Evolutionary conservation across 2,797 vertebrate genomes (phyloP).

Genomic region (Alectoris magna): DNA sequence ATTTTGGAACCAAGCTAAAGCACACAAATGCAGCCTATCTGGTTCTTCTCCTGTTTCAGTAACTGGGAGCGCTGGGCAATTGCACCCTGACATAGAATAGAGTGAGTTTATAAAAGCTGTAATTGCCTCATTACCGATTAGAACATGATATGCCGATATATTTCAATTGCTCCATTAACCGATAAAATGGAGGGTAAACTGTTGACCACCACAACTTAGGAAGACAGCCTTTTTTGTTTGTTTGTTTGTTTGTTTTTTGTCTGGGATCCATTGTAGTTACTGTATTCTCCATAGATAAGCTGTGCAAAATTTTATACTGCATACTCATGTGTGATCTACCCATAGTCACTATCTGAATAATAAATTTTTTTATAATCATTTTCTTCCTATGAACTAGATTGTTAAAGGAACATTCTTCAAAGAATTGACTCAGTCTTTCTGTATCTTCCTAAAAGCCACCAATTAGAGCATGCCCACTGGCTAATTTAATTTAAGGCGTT

Average conservation of each 20-base stretch:
- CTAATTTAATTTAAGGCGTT: not conserved
- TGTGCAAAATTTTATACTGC: not conserved
- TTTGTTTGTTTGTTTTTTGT: no score
- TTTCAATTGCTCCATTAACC: not conserved
- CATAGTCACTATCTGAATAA: not conserved
- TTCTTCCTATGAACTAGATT: not conserved
- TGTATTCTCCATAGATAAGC: no score
- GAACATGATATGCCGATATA: not conserved
- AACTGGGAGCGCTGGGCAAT: not conserved
- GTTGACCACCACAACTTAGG: not conserved
- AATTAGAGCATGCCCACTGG: not conserved
- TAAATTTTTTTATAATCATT: not conserved
- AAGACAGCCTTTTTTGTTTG: not conserved
- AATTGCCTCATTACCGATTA: not conserved
- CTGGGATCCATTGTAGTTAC: not conserved
- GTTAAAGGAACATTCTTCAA: not conserved
- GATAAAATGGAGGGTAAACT: not conserved
- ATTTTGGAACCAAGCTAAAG: not conserved
- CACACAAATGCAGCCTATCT: not conserved
- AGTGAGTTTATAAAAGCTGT: not conserved
- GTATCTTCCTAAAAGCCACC: not conserved
- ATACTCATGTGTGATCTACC: not conserved
- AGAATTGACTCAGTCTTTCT: not conserved
- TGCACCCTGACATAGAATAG: not conserved
- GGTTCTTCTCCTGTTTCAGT: not conserved